Base-by-base conservation (phyloP, 2,888 invertebrate species). In the Tetranychus piercei region DNA sequence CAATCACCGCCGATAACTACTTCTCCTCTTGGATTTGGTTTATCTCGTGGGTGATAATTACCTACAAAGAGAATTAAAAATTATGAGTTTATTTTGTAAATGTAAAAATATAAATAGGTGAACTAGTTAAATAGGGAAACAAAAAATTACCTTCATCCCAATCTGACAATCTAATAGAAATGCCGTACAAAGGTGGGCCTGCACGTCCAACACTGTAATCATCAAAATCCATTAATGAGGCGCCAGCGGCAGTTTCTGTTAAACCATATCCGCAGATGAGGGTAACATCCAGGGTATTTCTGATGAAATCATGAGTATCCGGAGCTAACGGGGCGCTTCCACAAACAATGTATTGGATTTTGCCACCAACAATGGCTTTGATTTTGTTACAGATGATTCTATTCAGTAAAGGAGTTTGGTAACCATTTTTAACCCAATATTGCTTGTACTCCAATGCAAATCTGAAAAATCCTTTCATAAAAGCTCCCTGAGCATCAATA, bases 291-390 rank as follows among this genome's bases (percentile, higher is more conserved):
- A 97, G 86, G 81, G 94, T 94, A 77, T 91, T 87, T 82, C 90
- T 89, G 80, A 93, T 90, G 85, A 95, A 94, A 81, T 90, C 88
- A 83, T 97, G 95, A 15, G 96, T 96, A 82, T 96, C 95, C 0
- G 93, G 89, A 7, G 94, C 90, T 23, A 99, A 85, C 0, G 97
- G 97, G 34, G 99, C 97, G 76, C 97, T 96, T 76, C 99, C 99
- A 9, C 88, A 88, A 80, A 97, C 87, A 84, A 97, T 88, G 79
- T 94, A 85, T 74, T 94, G 87, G 76, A 99, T 87, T 72, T 87
- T 86, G 34, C 97, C 96, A 77, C 99, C 55, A 81, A 96, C 86
- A 79, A 96, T 85, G 78, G 86, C 86, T 70, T 87, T 86, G 23
- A 90, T 86, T 79, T 84, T 85, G 76, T 85, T 84, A 81, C 89